Evolutionary conservation across 2,113 vertebrate species (phyloP).

Genomic region (Dasyornis broadbenti): DNA sequence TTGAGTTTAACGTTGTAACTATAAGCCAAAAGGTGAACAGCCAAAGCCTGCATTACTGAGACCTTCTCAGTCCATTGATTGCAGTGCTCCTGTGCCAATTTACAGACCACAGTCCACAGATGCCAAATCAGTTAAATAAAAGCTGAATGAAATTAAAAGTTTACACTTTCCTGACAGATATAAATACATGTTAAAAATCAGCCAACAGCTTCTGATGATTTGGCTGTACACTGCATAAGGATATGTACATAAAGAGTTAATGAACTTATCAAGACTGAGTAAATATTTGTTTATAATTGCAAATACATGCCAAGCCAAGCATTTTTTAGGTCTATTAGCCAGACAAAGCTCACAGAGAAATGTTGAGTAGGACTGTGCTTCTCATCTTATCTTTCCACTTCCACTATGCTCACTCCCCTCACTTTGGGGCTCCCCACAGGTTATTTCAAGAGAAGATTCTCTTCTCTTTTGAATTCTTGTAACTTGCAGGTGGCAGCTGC

Average conservation of each 20-base stretch:
- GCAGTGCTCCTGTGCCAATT: background rate
- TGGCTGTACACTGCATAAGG: background rate
- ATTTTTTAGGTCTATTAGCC: background rate
- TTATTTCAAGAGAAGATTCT: background rate
- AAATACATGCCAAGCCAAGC: background rate
- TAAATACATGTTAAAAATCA: background rate
- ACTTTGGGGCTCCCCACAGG: background rate
- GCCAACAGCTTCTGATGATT: background rate
- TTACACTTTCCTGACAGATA: background rate
- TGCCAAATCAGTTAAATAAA: slow-evolving; percentile 2
- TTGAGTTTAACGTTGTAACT: background rate
- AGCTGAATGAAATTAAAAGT: background rate
- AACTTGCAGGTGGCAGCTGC: background rate
- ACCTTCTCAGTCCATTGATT: background rate
- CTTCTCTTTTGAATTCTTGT: background rate
- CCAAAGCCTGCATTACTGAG: background rate
- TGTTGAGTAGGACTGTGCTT: accelerated
- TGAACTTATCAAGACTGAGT: background rate
- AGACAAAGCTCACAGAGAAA: background rate
- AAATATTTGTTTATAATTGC: slow-evolving; percentile 24
- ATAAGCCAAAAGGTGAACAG: background rate
- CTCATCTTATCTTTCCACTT: background rate
- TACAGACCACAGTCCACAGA: background rate
- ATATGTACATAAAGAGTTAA: background rate
- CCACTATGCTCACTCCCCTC: background rate